Conservation (phyloP, 92 coral and sea anemone genomes). For the Porites divaricata region DNA sequence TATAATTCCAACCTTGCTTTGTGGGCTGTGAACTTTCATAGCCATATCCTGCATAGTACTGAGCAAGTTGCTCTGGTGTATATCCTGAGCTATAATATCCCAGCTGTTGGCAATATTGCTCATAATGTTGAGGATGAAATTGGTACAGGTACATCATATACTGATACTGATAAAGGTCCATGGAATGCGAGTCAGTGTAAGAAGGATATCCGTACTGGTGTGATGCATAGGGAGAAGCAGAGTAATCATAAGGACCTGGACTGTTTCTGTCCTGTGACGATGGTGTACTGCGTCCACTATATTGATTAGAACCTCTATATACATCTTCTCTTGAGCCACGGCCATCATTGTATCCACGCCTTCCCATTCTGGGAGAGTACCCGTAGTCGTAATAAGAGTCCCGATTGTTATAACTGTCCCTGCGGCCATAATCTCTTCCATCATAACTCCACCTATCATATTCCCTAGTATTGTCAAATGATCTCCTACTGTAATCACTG, state of each 20-base stretch:
- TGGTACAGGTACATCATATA: slow-evolving; percentile 35
- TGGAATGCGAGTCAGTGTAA: slow-evolving; percentile 41
- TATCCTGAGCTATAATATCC: slow-evolving; percentile 36
- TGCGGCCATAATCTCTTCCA: slow-evolving; percentile 3
- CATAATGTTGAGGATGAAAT: slow-evolving; percentile 45
- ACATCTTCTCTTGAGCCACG: slow-evolving; percentile 31
- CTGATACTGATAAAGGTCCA: slow-evolving; percentile 43
- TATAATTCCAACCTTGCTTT: slow-evolving; percentile 17
- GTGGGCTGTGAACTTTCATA: slow-evolving; percentile 11
- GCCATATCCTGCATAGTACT: slow-evolving; percentile 31
- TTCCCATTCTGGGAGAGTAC: slow-evolving; percentile 17
- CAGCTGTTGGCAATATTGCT: slow-evolving; percentile 36
- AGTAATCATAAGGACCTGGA: slow-evolving; percentile 41
- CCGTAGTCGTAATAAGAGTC: slow-evolving; percentile 26
- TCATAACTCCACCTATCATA: slow-evolving; percentile 21
- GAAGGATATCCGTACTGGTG: slow-evolving; percentile 57
- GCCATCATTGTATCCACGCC: slow-evolving; percentile 19
- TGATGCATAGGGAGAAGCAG: slow-evolving; percentile 37
- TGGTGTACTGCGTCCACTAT: slow-evolving; percentile 44
- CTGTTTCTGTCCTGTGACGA: slow-evolving; percentile 23
- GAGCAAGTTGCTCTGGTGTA: slow-evolving; percentile 37
- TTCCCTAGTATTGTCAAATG: slow-evolving; percentile 29
- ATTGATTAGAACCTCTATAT: slow-evolving; percentile 17
- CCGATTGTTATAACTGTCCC: slow-evolving; percentile 29
- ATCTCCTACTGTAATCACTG: slow-evolving; percentile 2